Percentiles rank a stretch among this genome's conserved stretches.
Conservation (phyloP, 2,797 vertebrate species). For the Gila robusta region DNA sequence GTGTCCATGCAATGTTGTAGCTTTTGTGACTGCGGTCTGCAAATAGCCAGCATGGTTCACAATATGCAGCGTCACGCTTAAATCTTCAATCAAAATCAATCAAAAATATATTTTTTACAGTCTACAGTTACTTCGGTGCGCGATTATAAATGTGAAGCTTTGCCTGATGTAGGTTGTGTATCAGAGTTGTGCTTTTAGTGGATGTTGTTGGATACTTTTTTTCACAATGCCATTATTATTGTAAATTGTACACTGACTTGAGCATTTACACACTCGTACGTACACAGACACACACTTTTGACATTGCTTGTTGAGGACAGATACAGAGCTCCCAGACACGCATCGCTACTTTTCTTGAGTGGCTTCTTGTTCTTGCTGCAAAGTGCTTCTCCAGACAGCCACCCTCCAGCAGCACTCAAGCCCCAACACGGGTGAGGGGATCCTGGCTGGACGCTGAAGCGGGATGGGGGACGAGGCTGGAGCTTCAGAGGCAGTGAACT, state of each 20-base stretch:
- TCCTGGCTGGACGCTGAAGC: constrained; percentile 22
- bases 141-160: background rate
- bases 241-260: background rate
- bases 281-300: constrained; percentile 48
- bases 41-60: background rate
- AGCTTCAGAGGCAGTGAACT: constrained; percentile 66
- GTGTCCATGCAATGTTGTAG: background rate
- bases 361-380: constrained; percentile 62
- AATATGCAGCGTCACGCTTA: background rate
- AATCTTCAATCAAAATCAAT: no score
- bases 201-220: background rate
- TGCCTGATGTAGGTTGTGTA: no score
- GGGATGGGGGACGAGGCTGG: constrained; percentile 30
- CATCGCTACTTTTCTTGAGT: constrained; percentile 61
- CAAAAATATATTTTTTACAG: background rate
- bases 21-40: background rate
- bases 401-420: constrained; percentile 49
- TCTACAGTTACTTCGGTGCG: background rate
- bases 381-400: constrained; percentile 46
- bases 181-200: background rate
- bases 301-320: constrained; percentile 66
- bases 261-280: constrained; percentile 27
- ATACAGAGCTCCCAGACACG: constrained; percentile 62
- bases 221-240: background rate
- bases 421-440: constrained; percentile 33